These are phyloP conservation scores for Sporophila hypoxantha DNA, from an alignment of 2,113 vertebrate species.

Conservation along the genomic window DNA sequence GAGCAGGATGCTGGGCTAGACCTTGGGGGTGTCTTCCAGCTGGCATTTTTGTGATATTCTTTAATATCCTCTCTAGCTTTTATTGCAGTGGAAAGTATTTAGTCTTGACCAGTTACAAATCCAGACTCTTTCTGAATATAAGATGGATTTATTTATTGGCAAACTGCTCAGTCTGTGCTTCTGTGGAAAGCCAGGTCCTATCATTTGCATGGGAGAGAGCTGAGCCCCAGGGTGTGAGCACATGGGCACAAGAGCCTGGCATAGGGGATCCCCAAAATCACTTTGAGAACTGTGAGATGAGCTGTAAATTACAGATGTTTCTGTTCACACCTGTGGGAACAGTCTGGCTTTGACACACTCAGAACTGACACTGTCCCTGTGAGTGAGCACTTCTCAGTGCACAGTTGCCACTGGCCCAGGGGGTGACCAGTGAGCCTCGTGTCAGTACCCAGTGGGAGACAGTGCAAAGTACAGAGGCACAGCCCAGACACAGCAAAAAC, in stretches of 20 bases:
- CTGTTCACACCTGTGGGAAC: neutral
- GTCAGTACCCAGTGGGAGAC: neutral
- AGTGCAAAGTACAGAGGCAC: neutral
- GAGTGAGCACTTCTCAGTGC: neutral
- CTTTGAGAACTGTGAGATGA: neutral
- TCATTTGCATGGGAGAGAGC: neutral
- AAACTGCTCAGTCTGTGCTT: neutral
- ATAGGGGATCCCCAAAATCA: neutral
- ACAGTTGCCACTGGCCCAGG: neutral
- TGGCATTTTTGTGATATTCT: slow-evolving; percentile 11
- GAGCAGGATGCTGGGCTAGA: neutral
- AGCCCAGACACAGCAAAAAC: fast-evolving
- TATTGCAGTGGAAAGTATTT: slow-evolving; percentile 50
- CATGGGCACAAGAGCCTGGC: neutral
- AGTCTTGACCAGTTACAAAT: neutral
- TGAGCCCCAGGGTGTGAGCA: neutral
- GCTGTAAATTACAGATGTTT: neutral
- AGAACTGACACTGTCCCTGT: neutral
- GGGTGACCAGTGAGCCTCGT: neutral
- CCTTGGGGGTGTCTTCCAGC: slow-evolving; percentile 9
- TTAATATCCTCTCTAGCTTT: slow-evolving; percentile 51
- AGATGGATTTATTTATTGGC: slow-evolving; percentile 2
- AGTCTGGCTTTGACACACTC: neutral
- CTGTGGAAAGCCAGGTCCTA: neutral
- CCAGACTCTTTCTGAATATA: neutral